Conservation (phyloP, 2,888 invertebrate genomes). For the Microctonus brassicae region DNA sequence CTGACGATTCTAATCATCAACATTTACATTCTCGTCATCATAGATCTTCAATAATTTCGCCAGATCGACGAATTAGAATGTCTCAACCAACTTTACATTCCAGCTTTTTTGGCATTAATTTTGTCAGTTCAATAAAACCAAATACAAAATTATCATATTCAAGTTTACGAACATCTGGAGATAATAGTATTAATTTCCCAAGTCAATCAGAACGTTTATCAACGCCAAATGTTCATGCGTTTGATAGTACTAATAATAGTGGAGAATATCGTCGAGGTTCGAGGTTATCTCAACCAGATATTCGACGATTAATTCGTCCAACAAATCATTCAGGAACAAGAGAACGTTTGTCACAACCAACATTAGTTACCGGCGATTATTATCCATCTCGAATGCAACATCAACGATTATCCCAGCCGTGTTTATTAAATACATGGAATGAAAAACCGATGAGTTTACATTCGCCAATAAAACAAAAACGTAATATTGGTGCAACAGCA, state of each 20-base stretch:
- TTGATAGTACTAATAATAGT: not conserved
- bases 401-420: constrained; percentile 62
- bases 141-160: constrained; percentile 58
- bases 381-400: constrained; percentile 59
- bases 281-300: constrained; percentile 55
- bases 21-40: constrained; percentile 26
- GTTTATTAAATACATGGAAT: constrained; percentile 50
- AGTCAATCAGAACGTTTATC: constrained; percentile 57
- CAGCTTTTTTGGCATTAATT: constrained; percentile 58
- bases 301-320: constrained; percentile 48
- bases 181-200: constrained; percentile 55
- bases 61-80: constrained; percentile 61
- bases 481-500: constrained; percentile 52
- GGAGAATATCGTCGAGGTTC: constrained; percentile 38
- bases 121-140: constrained; percentile 53
- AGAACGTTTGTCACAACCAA: constrained; percentile 63
- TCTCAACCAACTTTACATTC: constrained; percentile 62
- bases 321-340: constrained; percentile 48
- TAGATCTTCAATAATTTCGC: constrained; percentile 41
- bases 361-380: constrained; percentile 60
- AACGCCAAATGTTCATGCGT: constrained; percentile 52
- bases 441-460: constrained; percentile 45
- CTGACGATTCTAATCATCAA: too few species aligned
- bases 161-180: constrained; percentile 58
- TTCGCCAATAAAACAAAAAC: constrained; percentile 57